Percentiles rank a stretch among this genome's conserved stretches.
These are phyloP conservation scores for Malurus melanocephalus DNA, from an alignment of 2,113 vertebrate genomes.

Conservation along the genomic window DNA sequence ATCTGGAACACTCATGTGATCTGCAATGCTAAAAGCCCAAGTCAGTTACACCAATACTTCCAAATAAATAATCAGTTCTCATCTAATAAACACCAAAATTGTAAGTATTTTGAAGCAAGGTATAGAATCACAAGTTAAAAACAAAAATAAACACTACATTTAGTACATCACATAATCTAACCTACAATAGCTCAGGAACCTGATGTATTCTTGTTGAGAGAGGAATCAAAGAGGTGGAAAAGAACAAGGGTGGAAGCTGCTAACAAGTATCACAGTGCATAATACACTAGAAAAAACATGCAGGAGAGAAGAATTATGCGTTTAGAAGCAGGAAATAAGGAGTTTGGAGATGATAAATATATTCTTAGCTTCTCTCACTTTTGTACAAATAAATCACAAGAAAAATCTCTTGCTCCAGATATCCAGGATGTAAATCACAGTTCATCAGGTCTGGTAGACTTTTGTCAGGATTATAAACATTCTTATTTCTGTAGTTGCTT, in stretches of 20 bases:
- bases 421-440: constrained; percentile 10
- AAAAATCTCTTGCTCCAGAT: constrained; percentile 13
- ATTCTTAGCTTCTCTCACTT: constrained; percentile 32
- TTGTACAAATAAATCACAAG: constrained; percentile 27
- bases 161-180: neutral
- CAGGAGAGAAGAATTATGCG: neutral
- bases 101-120: neutral
- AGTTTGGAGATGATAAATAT: constrained; percentile 33
- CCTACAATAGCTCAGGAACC: neutral
- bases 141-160: neutral
- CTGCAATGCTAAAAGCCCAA: neutral
- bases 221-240: neutral
- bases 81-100: neutral
- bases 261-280: neutral
- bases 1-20: neutral
- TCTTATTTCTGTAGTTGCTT: neutral
- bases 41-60: neutral
- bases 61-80: neutral
- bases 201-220: neutral
- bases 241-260: neutral
- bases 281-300: neutral
- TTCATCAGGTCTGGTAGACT: neutral
- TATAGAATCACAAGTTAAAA: neutral
- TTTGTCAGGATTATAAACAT: constrained; percentile 16
- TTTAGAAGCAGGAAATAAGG: constrained; percentile 25